Base-by-base conservation (phyloP, 1,140 invertebrate species). In the Cotesia chilonis region DNA sequence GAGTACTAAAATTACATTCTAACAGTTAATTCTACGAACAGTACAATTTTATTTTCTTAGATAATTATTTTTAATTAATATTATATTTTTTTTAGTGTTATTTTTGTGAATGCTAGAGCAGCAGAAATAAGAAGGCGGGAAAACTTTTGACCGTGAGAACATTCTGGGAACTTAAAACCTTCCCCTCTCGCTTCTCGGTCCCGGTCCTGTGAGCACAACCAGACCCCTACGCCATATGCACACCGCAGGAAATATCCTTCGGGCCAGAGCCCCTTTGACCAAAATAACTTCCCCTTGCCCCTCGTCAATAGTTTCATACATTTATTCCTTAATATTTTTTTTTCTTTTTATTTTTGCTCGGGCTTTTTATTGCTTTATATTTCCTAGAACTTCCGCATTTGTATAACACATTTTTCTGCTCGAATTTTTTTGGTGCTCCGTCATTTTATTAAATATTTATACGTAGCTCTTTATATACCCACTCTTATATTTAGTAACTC, bases 71-170 rank as follows among this genome's bases (percentile, higher is more conserved):
- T 47, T 47, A 47, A 47, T 9, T 47, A 6, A 47, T 47, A 47
- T 47, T 47, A 41, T 9, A 47, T 47, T 10, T 47, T 47, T 47
- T 47, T 47, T 41, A 41, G 9, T 41, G 4, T 4, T 4, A 41
- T 41, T 41, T 41, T 47, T 20, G 1, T 14, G 5, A 55, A 55
- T 4, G 12, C 54, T 14, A 55, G 17, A 60, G 52, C 28, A 41
- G 37, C 54, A 61, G 47, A 69, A 71, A 35, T 14, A 54, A 55
- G 20, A 38, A 61, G 78, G 74, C 80, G 73, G 82, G 79, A 84
- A 83, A 87, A 83, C 80, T 85, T 83, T 86, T 82, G 84, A 84
- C 85, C 85, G 85, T 87, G 85, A 83, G 85, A 86, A 87, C 82
- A 77, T 85, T 85, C 82, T 82, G 81, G 82, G 84, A 84, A 86